phyloP scores from a whole-genome alignment of 2,113 vertebrate species.

The Cisticola juncidis region DNA sequence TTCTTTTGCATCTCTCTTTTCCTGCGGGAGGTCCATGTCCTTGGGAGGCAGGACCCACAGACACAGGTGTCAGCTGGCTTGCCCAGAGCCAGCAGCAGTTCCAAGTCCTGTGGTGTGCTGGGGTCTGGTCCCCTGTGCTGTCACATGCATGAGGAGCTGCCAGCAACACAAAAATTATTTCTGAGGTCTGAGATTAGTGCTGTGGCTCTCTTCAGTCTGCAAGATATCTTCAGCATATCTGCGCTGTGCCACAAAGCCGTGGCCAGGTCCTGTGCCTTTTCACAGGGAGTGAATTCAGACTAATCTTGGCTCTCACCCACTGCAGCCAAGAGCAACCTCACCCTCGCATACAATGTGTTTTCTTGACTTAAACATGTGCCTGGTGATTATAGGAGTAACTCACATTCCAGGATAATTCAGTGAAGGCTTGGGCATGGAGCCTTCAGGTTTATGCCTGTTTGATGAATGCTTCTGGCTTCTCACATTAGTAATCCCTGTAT shows the following conservation, averaged over 20 bases:
- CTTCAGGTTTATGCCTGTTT: not conserved
- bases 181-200: not conserved
- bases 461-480: constrained; percentile 43
- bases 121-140: not conserved
- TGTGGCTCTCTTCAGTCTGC: not conserved
- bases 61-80: not conserved
- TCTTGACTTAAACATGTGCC: not conserved
- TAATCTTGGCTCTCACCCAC: not conserved
- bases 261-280: not conserved
- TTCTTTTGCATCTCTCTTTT: not conserved
- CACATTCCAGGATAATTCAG: not conserved
- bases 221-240: not conserved
- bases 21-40: accelerated
- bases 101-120: accelerated
- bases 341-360: not conserved
- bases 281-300: not conserved
- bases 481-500: constrained; percentile 19
- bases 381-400: not conserved
- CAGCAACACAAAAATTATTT: not conserved
- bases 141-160: accelerated
- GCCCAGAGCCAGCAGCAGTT: not conserved
- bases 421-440: not conserved
- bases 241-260: not conserved
- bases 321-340: not conserved
- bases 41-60: not conserved